Base-by-base conservation (phyloP, 2,888 invertebrate genomes). In the Petrolisthes cinctipes region DNA sequence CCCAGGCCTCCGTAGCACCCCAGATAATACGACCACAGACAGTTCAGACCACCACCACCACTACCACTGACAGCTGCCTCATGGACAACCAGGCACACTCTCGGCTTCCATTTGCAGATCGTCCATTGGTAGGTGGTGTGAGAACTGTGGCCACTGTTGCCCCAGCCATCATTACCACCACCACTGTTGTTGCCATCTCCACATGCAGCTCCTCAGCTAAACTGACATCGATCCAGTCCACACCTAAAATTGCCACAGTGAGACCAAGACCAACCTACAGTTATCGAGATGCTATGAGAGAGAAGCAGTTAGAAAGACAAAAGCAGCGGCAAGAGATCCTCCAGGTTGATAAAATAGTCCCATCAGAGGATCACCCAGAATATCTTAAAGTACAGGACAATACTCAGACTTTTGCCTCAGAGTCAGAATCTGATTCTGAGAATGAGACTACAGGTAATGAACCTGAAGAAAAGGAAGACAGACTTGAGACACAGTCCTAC, bases 121-220 rank as follows among this genome's bases (percentile, higher is more conserved):
- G 88, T 57, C 85, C 85, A 51, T 54, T 88, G 57, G 76, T 82
- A 51, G 87, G 86, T 14, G 84, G 89, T n/a, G 86, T 87, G 71
- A 79, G 90, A 71, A 89, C 89, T 20, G 89, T 90, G 20, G 90
- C 90, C n/a, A 90, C 90, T 61, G 91, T 91, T 57, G 91, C 91
- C 5, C 91, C 91, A 9, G 91, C 91, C 37, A 86, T 89, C 83
- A 89, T 91, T 61, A 87, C 89, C 53, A 86, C 86, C 37, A 73
- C 89, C 53, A 86, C 86, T 11, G 88, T 84, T 20, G 80, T 86
- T 11, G 86, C 85, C 61, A 5, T 83, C 61, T 92, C 92, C 91
- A 92, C 5, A 92, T 66, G 93, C 93, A 71, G 82, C 82, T 83
- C 88, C 89, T 11, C 89, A 57, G 83, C 81, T 92, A 17, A 73